phyloP scores from a whole-genome alignment of 1,140 invertebrate genomes.

The Armadillidium nasatum region DNA sequence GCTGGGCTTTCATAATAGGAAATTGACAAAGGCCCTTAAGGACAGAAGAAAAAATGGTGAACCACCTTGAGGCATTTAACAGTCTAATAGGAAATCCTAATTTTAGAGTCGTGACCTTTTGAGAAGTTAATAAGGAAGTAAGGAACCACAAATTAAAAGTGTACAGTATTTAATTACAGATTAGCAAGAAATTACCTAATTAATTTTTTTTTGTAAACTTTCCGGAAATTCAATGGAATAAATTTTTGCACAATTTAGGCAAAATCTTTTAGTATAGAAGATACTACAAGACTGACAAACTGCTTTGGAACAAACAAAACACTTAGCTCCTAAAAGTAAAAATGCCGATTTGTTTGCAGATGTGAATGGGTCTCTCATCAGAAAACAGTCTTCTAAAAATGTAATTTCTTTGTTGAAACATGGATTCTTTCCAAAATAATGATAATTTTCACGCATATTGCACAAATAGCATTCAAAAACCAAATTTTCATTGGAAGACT shows the following conservation, averaged over 20 bases:
- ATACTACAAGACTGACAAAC: constrained; percentile 27
- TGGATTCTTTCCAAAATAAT: constrained; percentile 13
- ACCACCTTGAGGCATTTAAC: too few species aligned
- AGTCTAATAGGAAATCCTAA: too few species aligned
- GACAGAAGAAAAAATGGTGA: too few species aligned
- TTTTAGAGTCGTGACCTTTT: too few species aligned
- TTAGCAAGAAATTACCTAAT: not conserved
- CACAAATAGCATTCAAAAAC: constrained; percentile 15
- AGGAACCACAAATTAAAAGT: too few species aligned
- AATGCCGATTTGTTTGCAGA: not conserved
- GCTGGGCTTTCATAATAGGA: too few species aligned
- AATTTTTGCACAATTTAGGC: constrained; percentile 17
- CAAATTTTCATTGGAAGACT: too few species aligned
- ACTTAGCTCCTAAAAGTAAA: constrained; percentile 22
- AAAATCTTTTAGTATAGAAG: constrained; percentile 29
- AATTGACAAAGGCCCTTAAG: too few species aligned
- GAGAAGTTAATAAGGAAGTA: too few species aligned
- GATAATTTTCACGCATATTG: not conserved
- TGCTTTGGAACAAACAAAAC: not conserved
- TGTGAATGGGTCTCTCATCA: constrained; percentile 17
- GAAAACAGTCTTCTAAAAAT: constrained; percentile 23
- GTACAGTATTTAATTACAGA: too few species aligned
- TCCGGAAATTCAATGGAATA: constrained; percentile 12
- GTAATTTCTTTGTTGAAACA: constrained; percentile 2
- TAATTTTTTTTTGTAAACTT: not conserved